Evolutionary conservation across 2,797 vertebrate species (phyloP).

Genomic region (Otolemur crassicaudatus): DNA sequence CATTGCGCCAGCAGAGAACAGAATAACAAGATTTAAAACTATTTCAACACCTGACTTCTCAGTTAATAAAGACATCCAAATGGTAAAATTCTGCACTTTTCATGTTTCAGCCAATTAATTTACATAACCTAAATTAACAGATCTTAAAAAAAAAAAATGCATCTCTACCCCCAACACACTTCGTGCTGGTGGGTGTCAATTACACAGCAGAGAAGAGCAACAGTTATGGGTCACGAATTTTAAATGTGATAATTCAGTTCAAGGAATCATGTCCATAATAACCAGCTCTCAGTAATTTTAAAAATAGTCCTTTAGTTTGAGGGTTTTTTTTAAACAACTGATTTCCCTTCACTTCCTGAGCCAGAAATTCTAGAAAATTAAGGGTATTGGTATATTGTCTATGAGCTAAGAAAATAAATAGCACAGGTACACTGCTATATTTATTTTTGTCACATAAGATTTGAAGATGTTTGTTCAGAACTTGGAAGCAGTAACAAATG

Average conservation of each 20-base stretch:
- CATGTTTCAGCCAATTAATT: conserved; percentile 86
- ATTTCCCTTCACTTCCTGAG: not conserved
- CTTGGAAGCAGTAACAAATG: conserved; percentile 26
- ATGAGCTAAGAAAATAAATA: not conserved
- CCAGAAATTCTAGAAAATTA: conserved; percentile 67
- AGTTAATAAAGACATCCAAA: conserved; percentile 85
- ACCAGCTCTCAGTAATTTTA: conserved; percentile 46
- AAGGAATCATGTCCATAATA: conserved; percentile 69
- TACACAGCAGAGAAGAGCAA: conserved; percentile 71
- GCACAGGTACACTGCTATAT: not conserved
- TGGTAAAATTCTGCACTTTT: conserved; percentile 82
- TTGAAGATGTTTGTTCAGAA: conserved; percentile 1
- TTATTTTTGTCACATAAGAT: conserved; percentile 6
- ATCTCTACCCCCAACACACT: conserved; percentile 40
- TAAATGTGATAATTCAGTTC: conserved; percentile 80
- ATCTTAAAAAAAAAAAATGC: conserved; percentile 85
- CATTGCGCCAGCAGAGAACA: conserved; percentile 83
- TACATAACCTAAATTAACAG: conserved; percentile 87
- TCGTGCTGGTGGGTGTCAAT: conserved; percentile 75
- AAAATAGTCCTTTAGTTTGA: conserved; percentile 36
- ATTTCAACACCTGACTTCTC: conserved; percentile 87
- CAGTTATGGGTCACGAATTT: conserved; percentile 80
- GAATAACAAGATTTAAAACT: conserved; percentile 86
- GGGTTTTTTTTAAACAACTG: not conserved
- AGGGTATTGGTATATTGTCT: not conserved